These are phyloP conservation scores for Collichthys lucidus DNA, from an alignment of 2,113 vertebrate species.

Conservation along the genomic window DNA sequence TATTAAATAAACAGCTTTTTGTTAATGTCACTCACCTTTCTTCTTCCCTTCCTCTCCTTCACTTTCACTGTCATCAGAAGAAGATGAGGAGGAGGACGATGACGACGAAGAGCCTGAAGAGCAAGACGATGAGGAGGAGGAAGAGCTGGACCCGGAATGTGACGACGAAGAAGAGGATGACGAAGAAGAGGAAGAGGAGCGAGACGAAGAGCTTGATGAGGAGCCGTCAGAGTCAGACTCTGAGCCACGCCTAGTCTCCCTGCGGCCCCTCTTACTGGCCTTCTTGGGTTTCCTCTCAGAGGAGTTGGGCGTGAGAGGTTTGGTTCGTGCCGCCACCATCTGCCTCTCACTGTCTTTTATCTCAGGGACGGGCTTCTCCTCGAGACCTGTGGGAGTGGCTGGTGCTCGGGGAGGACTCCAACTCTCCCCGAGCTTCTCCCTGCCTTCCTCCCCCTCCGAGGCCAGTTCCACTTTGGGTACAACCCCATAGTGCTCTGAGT, in stretches of 20 bases:
- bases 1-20: background rate
- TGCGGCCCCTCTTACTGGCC: conserved; percentile 80
- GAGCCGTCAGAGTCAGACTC: conserved; percentile 90
- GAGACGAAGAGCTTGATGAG: conserved; percentile 90
- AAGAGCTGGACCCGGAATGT: conserved; percentile 83
- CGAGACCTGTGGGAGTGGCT: conserved; percentile 81
- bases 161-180: conserved; percentile 95
- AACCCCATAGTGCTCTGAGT: conserved; percentile 79
- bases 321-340: conserved; percentile 96
- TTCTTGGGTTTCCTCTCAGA: conserved; percentile 91
- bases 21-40: conserved; percentile 76
- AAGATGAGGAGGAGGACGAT: conserved; percentile 93
- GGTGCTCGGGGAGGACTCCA: conserved; percentile 85
- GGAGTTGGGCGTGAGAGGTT: conserved; percentile 94
- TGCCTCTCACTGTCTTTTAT: conserved; percentile 82
- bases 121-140: conserved; percentile 93
- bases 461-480: conserved; percentile 88
- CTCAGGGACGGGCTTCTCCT: conserved; percentile 83
- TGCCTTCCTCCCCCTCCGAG: conserved; percentile 86
- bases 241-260: conserved; percentile 83
- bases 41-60: conserved; percentile 86
- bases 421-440: conserved; percentile 84
- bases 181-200: conserved; percentile 94
- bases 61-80: conserved; percentile 94
- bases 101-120: conserved; percentile 95